Conservation (phyloP, 64 coral and sea anemone species). For the Orbicella faveolata region DNA sequence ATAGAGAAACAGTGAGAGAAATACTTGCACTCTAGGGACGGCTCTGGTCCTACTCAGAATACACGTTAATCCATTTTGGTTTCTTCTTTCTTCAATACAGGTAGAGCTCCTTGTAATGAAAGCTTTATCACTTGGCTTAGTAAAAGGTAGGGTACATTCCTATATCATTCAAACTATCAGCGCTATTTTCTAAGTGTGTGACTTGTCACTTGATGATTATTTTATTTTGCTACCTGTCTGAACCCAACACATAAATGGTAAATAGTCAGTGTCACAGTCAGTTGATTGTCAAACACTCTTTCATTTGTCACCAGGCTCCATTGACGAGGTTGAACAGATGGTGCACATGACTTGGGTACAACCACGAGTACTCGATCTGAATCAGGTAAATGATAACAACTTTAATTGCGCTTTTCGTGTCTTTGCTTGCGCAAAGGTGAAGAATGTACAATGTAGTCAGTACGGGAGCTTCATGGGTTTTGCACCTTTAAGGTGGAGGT, state of each 20-base stretch:
- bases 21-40: no score
- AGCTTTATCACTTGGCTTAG: slow-evolving; percentile 93
- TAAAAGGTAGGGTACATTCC: slow-evolving; percentile 73
- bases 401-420: background rate
- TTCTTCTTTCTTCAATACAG: slow-evolving; percentile 32
- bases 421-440: background rate
- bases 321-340: slow-evolving; percentile 91
- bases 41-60: no score
- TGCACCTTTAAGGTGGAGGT: no score
- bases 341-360: slow-evolving; percentile 99
- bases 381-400: slow-evolving; percentile 59
- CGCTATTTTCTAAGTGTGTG: no score
- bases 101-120: slow-evolving; percentile 99
- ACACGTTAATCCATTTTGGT: background rate
- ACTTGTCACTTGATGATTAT: no score
- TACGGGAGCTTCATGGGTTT: no score
- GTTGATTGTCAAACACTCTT: background rate
- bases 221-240: no score
- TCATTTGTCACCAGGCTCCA: slow-evolving; percentile 74
- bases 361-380: slow-evolving; percentile 86
- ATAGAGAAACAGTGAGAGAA: no score
- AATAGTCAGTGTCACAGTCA: no score
- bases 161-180: background rate
- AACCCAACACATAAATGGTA: no score
- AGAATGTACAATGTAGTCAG: no score